Evolutionary conservation across 1,140 invertebrate genomes (phyloP).

Genomic region (Drosophila carrolli): DNA sequence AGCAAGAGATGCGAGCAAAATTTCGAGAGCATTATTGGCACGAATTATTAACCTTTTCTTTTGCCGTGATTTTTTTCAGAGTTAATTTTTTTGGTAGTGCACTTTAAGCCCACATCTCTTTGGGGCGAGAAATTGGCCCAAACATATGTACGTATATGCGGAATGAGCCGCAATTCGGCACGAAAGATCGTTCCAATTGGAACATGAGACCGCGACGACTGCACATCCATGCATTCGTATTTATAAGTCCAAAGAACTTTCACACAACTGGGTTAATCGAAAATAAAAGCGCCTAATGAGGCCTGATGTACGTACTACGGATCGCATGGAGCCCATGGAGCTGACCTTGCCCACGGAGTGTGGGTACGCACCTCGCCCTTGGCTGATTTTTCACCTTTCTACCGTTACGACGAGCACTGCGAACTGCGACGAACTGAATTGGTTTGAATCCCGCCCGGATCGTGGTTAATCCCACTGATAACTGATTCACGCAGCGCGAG

Average conservation of each 20-base stretch:
- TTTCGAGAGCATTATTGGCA: constrained; percentile 60
- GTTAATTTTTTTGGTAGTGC: constrained; percentile 28
- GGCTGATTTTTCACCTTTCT: constrained; percentile 16
- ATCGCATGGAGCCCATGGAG: neutral
- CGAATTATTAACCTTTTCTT: constrained; percentile 61
- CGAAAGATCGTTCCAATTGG: constrained; percentile 50
- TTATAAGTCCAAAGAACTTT: constrained; percentile 45
- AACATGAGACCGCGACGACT: constrained; percentile 40
- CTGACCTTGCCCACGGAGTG: constrained; percentile 46
- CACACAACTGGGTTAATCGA: constrained; percentile 29
- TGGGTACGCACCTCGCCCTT: constrained; percentile 16
- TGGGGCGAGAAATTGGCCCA: constrained; percentile 47
- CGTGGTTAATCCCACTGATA: constrained; percentile 34
- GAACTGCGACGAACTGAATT: constrained; percentile 8
- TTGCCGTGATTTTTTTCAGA: constrained; percentile 25
- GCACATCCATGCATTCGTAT: constrained; percentile 33
- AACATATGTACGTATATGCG: constrained; percentile 31
- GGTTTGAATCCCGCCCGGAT: constrained; percentile 10
- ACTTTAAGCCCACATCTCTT: constrained; percentile 58
- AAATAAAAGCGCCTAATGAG: constrained; percentile 8
- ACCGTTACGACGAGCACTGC: constrained; percentile 16
- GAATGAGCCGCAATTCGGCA: constrained; percentile 47
- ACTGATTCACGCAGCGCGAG: constrained; percentile 22
- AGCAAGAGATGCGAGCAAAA: constrained; percentile 55
- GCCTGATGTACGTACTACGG: constrained; percentile 20